Base-by-base conservation (phyloP, 2,888 invertebrate species). In the Didymodactylos carnosus region DNA sequence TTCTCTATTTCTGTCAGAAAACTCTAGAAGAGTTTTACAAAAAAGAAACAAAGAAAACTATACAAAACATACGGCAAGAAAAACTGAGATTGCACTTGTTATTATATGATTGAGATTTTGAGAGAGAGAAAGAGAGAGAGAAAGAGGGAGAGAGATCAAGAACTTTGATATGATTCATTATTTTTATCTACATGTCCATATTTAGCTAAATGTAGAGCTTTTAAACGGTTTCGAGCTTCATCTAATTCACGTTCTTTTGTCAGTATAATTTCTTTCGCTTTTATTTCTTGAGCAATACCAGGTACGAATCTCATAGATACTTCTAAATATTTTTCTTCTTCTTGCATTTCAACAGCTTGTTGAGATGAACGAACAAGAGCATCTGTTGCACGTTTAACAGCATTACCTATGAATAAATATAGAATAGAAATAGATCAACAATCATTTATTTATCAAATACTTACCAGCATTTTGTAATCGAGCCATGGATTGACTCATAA, bases 341-440 rank as follows among this genome's bases (percentile, higher is more conserved):
- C 94, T 79, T 93, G 92, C 71, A 90, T 89, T 77, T 90, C 90
- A 76, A 94, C 90, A 39, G 94, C 92, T 81, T 91, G 90, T 77
- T 94, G 89, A 0, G 97, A 95, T 0, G 95, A 93, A 39, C 90
- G 87, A 27, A 98, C 98, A 79, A 99, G 85, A 85, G 94, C 94
- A 84, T 99, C 98, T 0, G 98, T 97, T 5, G 97, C 95, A 76
- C 92, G 87, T 84, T 97, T 95, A 3, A 98, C 97, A 6, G 93
- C 94, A 78, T 94, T 94, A 19, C 95, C 95, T 0, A 95, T 27
- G 69, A 27, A 72, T 19, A 23, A 16, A n/a, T 72, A 72, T 29
- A 39, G 19, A 23, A 14, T 46, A 46, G 27, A 72, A 19, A 25
- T 69, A 19, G 19, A 19, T 49, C 69, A 14, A n/a, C 11, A 25